Percentiles rank a stretch among this genome's conserved stretches.
Evolutionary conservation across 1,140 invertebrate species (phyloP).

Genomic region (Vollenhovia emeryi): DNA sequence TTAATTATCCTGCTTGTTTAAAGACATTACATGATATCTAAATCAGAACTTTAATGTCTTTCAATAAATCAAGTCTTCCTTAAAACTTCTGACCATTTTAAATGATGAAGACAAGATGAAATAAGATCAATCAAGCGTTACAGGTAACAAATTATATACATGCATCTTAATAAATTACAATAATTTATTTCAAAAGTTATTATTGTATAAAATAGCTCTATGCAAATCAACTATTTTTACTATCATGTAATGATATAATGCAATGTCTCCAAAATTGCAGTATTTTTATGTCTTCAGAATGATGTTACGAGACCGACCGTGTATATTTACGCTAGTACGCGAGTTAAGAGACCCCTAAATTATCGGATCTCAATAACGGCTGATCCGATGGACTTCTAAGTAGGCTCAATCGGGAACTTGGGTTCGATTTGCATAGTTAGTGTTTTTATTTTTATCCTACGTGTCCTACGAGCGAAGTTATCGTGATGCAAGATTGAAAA

Average conservation of each 20-base stretch:
- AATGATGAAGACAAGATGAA: too few relatives aligned
- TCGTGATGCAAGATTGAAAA: too few relatives aligned
- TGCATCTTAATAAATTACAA: neutral
- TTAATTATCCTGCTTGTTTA: neutral
- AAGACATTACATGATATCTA: neutral
- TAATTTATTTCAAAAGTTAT: neutral
- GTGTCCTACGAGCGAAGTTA: too few relatives aligned
- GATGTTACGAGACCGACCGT: too few relatives aligned
- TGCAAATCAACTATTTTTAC: neutral
- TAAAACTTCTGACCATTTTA: neutral
- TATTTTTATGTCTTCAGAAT: neutral
- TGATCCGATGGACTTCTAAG: too few relatives aligned
- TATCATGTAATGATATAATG: neutral
- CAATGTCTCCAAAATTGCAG: neutral
- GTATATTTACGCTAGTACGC: too few relatives aligned
- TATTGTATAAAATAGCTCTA: neutral
- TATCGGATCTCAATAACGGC: too few relatives aligned
- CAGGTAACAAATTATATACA: neutral
- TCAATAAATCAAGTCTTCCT: neutral
- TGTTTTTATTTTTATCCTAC: too few relatives aligned
- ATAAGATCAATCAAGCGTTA: neutral
- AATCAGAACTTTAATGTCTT: neutral
- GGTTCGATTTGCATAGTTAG: too few relatives aligned
- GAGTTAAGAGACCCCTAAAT: too few relatives aligned
- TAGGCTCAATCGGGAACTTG: too few relatives aligned